Conservation (phyloP, 2,888 invertebrate species). For the Apodemia mormo region DNA sequence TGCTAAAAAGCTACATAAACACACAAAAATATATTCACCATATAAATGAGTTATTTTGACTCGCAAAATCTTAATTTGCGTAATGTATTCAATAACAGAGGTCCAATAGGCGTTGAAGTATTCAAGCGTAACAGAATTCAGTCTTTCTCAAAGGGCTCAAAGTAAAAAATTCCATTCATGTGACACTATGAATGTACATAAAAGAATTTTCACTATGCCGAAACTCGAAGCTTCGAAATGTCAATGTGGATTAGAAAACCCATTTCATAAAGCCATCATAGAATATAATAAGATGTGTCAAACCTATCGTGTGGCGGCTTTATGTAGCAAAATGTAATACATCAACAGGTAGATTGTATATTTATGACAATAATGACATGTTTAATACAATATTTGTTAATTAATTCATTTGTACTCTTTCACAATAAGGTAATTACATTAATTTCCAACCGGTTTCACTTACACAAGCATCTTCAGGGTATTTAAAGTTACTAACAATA, state of each 20-base stretch:
- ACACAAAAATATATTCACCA: not conserved
- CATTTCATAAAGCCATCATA: not conserved
- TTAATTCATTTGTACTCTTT: too few relatives aligned
- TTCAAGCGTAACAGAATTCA: slow-evolving; percentile 6
- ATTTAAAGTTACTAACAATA: too few relatives aligned
- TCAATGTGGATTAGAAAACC: slow-evolving; percentile 1
- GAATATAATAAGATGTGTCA: too few relatives aligned
- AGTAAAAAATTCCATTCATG: not conserved
- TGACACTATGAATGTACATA: not conserved
- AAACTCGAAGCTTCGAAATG: not conserved
- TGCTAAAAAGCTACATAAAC: too few relatives aligned
- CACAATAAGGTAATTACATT: too few relatives aligned
- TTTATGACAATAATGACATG: too few relatives aligned
- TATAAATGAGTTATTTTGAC: not conserved
- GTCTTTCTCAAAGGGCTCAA: not conserved
- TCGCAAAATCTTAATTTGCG: slow-evolving; percentile 1
- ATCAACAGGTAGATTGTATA: too few relatives aligned
- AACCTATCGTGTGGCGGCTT: too few relatives aligned
- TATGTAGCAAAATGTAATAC: too few relatives aligned
- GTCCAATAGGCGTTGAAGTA: slow-evolving; percentile 12
- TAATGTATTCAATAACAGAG: slow-evolving; percentile 14
- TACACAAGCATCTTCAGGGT: too few relatives aligned
- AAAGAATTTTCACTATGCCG: not conserved
- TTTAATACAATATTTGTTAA: too few relatives aligned
- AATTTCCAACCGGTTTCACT: too few relatives aligned